Conservation (phyloP, 2,888 invertebrate species). For the Orgyia antiqua region DNA sequence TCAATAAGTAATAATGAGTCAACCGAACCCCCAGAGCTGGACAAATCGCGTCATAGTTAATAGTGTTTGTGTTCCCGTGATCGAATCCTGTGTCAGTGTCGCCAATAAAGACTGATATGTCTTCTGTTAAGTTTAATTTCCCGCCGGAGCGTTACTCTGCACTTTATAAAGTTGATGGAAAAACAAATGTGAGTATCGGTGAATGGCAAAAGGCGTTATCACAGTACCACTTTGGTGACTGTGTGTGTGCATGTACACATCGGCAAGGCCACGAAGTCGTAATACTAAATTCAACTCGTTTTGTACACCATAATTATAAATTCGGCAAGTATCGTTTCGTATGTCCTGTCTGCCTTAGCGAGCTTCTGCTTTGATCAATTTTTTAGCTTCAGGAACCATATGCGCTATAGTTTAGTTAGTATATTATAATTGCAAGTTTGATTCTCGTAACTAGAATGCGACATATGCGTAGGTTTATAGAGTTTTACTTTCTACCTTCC, state of each 20-base stretch:
- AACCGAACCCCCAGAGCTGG: conserved; percentile 30
- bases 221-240: conserved; percentile 21
- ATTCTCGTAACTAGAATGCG: too few species aligned
- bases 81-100: conserved; percentile 37
- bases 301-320: conserved; percentile 36
- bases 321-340: conserved; percentile 13
- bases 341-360: conserved; percentile 6
- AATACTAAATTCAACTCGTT: conserved; percentile 64
- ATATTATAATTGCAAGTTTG: too few species aligned
- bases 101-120: conserved; percentile 43
- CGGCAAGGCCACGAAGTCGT: conserved; percentile 50
- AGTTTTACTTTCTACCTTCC: too few species aligned
- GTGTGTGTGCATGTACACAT: conserved; percentile 22
- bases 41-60: conserved; percentile 31
- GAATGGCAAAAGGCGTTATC: conserved; percentile 36
- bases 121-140: conserved; percentile 53
- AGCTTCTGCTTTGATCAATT: background rate
- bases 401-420: too few species aligned
- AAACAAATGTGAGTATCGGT: conserved; percentile 60
- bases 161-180: conserved; percentile 51
- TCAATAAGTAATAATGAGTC: conserved; percentile 54
- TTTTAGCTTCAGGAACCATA: too few species aligned
- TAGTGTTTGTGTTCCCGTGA: conserved; percentile 22
- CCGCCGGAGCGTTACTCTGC: conserved; percentile 69
- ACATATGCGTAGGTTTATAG: too few species aligned